Conservation (phyloP, 1,140 invertebrate genomes). For the Procambarus clarkii region DNA sequence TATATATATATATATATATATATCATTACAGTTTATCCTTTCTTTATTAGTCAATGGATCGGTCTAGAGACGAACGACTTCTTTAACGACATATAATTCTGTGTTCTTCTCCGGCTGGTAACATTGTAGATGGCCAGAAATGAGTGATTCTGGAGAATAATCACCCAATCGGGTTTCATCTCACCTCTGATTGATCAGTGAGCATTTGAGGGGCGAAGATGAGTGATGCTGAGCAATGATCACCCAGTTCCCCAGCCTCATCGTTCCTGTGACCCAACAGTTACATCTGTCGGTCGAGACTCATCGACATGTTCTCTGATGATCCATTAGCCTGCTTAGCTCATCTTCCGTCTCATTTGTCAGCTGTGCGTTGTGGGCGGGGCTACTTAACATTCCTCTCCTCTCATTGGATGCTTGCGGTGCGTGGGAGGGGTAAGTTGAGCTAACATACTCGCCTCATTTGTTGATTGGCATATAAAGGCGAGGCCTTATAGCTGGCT, state of each 20-base stretch:
- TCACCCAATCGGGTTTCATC: background rate
- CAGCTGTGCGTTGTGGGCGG: background rate
- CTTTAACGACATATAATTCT: background rate
- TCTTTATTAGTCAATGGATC: too few species aligned
- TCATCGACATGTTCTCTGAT: background rate
- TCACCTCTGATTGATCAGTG: constrained; percentile 1
- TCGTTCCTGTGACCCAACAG: background rate
- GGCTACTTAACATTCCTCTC: background rate
- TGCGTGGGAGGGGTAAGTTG: background rate
- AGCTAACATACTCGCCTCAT: background rate
- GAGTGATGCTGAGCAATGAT: background rate
- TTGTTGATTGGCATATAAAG: background rate
- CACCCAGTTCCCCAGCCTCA: background rate
- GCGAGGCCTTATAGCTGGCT: background rate
- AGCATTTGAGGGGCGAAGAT: background rate
- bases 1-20: too few species aligned
- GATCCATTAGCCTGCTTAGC: background rate
- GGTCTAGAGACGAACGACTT: too few species aligned
- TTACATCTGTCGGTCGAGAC: background rate
- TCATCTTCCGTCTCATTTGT: background rate
- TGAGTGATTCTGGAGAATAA: background rate
- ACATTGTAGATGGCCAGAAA: background rate
- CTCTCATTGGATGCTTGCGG: background rate
- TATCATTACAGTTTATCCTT: too few species aligned
- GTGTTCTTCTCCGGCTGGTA: background rate